Base-by-base conservation (phyloP, 2,888 invertebrate genomes). In the Heteropelma amictum region DNA sequence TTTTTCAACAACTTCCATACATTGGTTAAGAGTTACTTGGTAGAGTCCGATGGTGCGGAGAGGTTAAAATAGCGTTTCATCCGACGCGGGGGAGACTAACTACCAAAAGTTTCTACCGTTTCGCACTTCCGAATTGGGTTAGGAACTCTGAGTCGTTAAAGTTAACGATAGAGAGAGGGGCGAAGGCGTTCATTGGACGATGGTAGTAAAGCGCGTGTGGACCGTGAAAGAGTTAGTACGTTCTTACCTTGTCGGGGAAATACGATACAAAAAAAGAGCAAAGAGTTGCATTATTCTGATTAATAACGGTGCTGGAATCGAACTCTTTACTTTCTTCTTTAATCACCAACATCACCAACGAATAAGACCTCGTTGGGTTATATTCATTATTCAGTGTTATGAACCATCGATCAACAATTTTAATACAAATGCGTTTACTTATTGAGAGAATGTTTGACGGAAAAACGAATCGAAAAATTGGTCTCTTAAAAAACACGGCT, bases 41-140 rank as follows among this genome's bases (percentile, higher is more conserved):
- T 19, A 19, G 28, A 45, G 54, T 19, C 35, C 38, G 23, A 45
- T 17, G 19, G 68, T 33, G 58, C 10, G 58, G 28, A 38, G 40
- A 49, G 56, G 54, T 64, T 64, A 49, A 56, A 71, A 71, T 56
- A 33, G 56, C 49, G 64, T 26, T 71, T 64, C 40, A 40, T 51
- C 56, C 63, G 40, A 71, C 64, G 42, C 45, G 61, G 58, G 19
- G 35, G 47, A 58, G 64, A 71, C 71, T 64, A 71, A 71, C 64
- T 64, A 64, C 56, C 63, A n/a, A 58, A 71, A 71, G 64, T 71
- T 71, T 38, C 42, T 23, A 64, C 56, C 38, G 56, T 56, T 64
- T 71, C 64, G 64, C 71, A 71, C 71, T 71, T 71, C 56, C 64
- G 56, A 71, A 71, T 71, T 71, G 71, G 63, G 64, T 71, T 71